Conservation (phyloP, 2,888 invertebrate genomes). For the Monopis laevigella region DNA sequence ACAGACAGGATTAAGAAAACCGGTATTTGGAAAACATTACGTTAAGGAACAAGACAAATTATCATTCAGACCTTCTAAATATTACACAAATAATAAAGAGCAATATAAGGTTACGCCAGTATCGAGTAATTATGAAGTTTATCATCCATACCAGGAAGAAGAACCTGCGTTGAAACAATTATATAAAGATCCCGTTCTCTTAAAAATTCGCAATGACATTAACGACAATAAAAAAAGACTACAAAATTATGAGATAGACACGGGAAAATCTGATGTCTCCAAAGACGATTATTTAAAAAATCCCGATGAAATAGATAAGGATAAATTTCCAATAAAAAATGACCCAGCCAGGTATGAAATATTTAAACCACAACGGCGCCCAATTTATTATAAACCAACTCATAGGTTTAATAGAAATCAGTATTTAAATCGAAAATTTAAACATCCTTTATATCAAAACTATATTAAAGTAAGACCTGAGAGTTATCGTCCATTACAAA, state of each 20-base stretch:
- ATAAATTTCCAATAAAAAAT: slow-evolving; percentile 43
- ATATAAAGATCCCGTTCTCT: slow-evolving; percentile 44
- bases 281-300: slow-evolving; percentile 47
- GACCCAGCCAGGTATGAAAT: slow-evolving; percentile 42
- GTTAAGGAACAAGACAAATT: slow-evolving; percentile 31
- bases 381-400: slow-evolving; percentile 41
- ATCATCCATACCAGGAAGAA: slow-evolving; percentile 52
- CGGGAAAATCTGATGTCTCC: slow-evolving; percentile 37
- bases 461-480: slow-evolving; percentile 48
- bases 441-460: slow-evolving; percentile 52
- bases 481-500: slow-evolving; percentile 50
- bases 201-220: slow-evolving; percentile 42
- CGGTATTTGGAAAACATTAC: slow-evolving; percentile 40
- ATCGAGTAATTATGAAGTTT: slow-evolving; percentile 43
- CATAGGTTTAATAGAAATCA: slow-evolving; percentile 31
- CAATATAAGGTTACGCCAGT: slow-evolving; percentile 29
- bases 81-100: slow-evolving; percentile 31
- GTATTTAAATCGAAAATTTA: slow-evolving; percentile 42
- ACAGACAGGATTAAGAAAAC: slow-evolving; percentile 32
- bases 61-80: slow-evolving; percentile 35
- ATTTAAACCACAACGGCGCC: slow-evolving; percentile 43
- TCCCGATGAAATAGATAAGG: slow-evolving; percentile 40
- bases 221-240: slow-evolving; percentile 36
- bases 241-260: slow-evolving; percentile 42
- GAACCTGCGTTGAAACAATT: slow-evolving; percentile 41